These are phyloP conservation scores for Acanthurus leucopareius DNA, from an alignment of 2,797 vertebrate genomes.

Conservation along the genomic window DNA sequence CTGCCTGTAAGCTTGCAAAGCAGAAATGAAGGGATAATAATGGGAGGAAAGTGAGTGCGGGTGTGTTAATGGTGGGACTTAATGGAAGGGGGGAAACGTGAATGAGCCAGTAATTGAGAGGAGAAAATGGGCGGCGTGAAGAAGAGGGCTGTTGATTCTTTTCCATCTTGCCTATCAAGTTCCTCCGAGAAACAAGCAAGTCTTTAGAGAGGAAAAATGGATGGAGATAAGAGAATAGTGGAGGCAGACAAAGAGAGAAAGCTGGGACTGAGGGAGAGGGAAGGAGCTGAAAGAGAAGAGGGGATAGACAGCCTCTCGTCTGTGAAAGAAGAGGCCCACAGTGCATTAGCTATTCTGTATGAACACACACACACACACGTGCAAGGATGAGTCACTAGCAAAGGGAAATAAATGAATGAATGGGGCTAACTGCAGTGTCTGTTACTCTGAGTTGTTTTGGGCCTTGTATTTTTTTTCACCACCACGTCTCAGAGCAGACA, in stretches of 20 bases:
- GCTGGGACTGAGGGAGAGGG: constrained; percentile 35
- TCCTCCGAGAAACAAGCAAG: constrained; percentile 21
- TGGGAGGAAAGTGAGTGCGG: constrained; percentile 16
- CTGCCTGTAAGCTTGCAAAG: constrained; percentile 43
- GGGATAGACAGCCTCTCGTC: constrained; percentile 49
- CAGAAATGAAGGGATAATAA: constrained; percentile 42
- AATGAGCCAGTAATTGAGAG: constrained; percentile 42
- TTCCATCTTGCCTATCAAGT: constrained; percentile 16
- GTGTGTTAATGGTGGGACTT: constrained; percentile 33
- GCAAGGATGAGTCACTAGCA: constrained; percentile 63
- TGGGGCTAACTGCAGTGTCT: constrained; percentile 40
- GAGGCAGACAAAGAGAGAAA: constrained; percentile 53
- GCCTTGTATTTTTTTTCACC: constrained; percentile 39
- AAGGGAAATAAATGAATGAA: constrained; percentile 67
- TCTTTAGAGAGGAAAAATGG: constrained; percentile 40
- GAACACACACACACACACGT: constrained; percentile 36
- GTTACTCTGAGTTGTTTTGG: constrained; percentile 44
- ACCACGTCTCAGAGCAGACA: constrained; percentile 43
- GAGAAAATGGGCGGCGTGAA: constrained; percentile 37
- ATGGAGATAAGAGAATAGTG: constrained; percentile 51
- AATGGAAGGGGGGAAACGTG: constrained; percentile 40
- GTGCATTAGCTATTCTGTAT: constrained; percentile 62
- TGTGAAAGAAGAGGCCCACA: constrained; percentile 50
- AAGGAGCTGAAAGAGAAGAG: constrained; percentile 44
- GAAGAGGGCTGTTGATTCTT: constrained; percentile 27